Evolutionary conservation across 1,140 invertebrate genomes (phyloP), one percentile per base, ranked within the genome.

Genomic region (Drosophila saltans): DNA sequence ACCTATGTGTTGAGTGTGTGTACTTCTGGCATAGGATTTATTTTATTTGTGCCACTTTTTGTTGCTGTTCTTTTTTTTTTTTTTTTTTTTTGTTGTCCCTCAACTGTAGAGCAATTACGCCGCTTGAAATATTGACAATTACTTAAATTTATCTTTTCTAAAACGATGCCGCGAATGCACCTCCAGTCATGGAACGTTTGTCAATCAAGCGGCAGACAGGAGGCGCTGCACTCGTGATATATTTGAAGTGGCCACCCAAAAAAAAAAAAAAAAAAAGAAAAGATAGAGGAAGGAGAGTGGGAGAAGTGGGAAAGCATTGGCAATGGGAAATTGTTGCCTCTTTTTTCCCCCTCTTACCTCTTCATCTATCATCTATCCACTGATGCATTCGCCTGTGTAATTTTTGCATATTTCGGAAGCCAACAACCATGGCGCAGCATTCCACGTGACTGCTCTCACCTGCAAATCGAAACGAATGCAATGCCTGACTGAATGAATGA

Each of bases 111-210:
- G 83, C 83, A 86, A 86, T 86, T 86, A 86, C 84, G 73, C 39
- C 84, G 83, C 84, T 86, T 86, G 83, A 86, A 86, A 86, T 86
- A 86, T 86, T 86, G 83, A 86, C 83, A 86, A 86, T 86, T 86
- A 86, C 83, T 86, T 86, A 86, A 86, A 86, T 86, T 86, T 86
- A 86, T 86, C 83, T 86, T 86, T 86, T 89, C 83, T 86, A 86
- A 79, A 86, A 80, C 80, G 45, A 52, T 52, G 84, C 79, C 66
- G 65, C 69, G 75, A 56, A 80, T 70, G 83, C 83, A 86, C 83
- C 83, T 86, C 76, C 6, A 70, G 66, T 63, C 73, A 33, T 39
- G 40, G 69, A 60, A 60, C 83, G 72, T 86, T 88, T 77, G 82
- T 88, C 83, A 88, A 88, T 88, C 82, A 88, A 81, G 58, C 75